These are phyloP conservation scores for Osmerus mordax DNA, from an alignment of 2,113 vertebrate genomes.

Conservation along the genomic window DNA sequence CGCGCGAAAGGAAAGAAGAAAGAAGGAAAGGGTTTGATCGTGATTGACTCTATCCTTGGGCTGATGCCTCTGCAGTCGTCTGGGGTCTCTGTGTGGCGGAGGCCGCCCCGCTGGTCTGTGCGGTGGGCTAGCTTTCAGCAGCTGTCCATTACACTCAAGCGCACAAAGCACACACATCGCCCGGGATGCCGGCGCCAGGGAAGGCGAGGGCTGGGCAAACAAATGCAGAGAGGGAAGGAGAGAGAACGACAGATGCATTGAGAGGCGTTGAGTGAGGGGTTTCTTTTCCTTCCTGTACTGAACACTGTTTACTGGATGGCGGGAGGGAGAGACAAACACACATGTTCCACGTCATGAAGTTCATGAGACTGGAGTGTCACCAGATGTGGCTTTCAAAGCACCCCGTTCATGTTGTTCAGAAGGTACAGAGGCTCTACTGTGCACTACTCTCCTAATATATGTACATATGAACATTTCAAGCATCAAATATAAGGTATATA, in stretches of 20 bases:
- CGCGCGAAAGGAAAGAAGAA: not conserved
- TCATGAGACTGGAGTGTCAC: no score
- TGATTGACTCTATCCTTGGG: not conserved
- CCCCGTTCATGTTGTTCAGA: no score
- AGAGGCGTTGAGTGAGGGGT: constrained; percentile 55
- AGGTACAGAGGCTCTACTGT: no score
- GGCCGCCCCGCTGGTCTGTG: constrained; percentile 3
- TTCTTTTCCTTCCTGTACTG: constrained; percentile 38
- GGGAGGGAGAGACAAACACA: not conserved
- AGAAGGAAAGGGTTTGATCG: not conserved
- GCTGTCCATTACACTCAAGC: constrained; percentile 49
- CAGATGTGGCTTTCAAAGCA: no score
- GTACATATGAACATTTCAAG: no score
- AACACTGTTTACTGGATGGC: constrained; percentile 33
- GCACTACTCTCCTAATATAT: no score
- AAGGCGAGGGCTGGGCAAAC: constrained; percentile 49
- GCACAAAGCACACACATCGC: constrained; percentile 25
- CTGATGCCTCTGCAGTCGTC: not conserved
- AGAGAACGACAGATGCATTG: constrained; percentile 44
- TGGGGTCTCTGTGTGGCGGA: not conserved
- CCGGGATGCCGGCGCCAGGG: constrained; percentile 39
- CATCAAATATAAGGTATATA: no score
- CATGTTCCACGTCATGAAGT: not conserved
- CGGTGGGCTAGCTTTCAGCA: constrained; percentile 52
- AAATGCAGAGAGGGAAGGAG: constrained; percentile 42